Base-by-base conservation (phyloP, 2,113 vertebrate genomes). In the Tupaia chinensis region DNA sequence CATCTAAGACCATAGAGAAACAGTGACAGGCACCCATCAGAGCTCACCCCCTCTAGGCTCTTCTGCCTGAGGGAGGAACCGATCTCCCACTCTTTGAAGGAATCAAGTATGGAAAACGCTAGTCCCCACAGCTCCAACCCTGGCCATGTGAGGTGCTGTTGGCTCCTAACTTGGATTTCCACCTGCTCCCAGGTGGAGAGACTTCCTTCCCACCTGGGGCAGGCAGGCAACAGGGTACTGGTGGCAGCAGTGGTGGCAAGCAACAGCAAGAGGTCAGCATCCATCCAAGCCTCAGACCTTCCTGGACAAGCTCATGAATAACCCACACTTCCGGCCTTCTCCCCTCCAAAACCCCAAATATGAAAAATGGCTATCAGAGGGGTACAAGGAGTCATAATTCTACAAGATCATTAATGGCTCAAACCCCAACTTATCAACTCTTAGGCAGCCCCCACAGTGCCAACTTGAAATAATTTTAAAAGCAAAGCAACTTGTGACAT, bases 401-500 rank as follows among this genome's bases (percentile, higher is more conserved):
- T 94, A 3, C 17, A 70, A 95, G 87, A 90, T 73, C 74, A 68
- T 34, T 93, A 88, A 68, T 74, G 60, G 73, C 25, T 66, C 87
- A 93, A 7, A 84, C 10, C 78, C 92, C 79, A 94, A 69, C 61
- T 91, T 82, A 92, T 53, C 87, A 94, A 73, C 68, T 77, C 87
- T 69, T 44, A 96, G 70, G 91, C 89, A 96, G 84, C 82, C 88
- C 92, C 93, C 93, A 95, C 44, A 87, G 44, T 80, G 83, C 96
- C 91, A 93, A 73, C 95, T 53, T 81, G 96, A 97, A 95, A 77
- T 95, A 84, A 95, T 91, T 97, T 95, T 79, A 84, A 97, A 96
- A 96, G 93, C 94, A 97, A 97, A 97, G 92, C 92, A 94, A 97
- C 81, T 93, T 94, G 94, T 98, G 93, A 97, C 83, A 97, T 79